Base-by-base conservation (phyloP, 2,888 invertebrate genomes). In the Troides helena region DNA sequence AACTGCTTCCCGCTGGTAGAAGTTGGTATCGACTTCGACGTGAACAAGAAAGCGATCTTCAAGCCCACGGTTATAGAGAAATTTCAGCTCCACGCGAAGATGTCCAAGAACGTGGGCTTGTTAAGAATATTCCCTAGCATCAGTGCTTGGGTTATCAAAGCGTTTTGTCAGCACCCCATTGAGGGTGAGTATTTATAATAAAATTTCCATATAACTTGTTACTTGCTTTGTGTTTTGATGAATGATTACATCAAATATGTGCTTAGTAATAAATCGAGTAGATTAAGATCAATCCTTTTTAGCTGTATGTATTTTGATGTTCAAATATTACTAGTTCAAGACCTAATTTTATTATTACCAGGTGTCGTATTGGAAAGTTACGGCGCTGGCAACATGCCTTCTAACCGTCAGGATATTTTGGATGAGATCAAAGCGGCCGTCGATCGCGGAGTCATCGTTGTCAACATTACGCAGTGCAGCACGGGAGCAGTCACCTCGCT, bases 321-420 rank as follows among this genome's bases (percentile, higher is more conserved):
- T 4, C 1, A 12, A 18, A 6, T 53, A 12, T 14, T 18, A 53
- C 53, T 17, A 53, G 3, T 14, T 53, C 14, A 1, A 14, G 14
- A 17, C 5, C 0, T 53, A 12, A 53, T 12, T 53, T 53, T 12
- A 62, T 62, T 30, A 46, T 14, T 62, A 23, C 3, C 46, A 93
- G 93, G 99, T 18, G 95, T 99, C 0, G 96, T 99, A 0, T 86
- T 99, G 58, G 97, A 98, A 87, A 97, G 97, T 0, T 99, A 98
- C 79, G 99, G 99, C 0, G 94, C 97, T 0, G 99, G 99, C 0
- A 99, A 99, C 82, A 95, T 98, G 53, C 99, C 99, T 0, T 95
- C 95, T 0, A 96, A 96, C 80, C 94, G 98, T 12, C 88, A 89
- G n/a, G 98, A 98, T 76, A 90, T 99, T 1, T 86, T 98, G 10